These are phyloP conservation scores for Sepiola atlantica DNA, from an alignment of 2,888 invertebrate genomes.

Conservation along the genomic window DNA sequence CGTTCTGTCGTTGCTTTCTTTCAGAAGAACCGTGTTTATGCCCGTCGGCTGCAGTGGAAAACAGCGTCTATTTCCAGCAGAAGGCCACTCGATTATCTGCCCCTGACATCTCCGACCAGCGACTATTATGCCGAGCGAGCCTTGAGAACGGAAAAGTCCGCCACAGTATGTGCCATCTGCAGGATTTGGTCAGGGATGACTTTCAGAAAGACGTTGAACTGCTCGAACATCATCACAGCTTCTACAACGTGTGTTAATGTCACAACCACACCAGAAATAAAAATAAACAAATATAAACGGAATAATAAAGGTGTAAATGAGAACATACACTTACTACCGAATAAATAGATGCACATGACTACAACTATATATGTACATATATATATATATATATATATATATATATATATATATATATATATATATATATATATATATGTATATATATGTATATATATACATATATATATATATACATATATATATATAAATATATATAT, in stretches of 20 bases:
- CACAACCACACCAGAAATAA: background rate
- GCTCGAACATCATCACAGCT: conserved; percentile 35
- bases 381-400: conserved; percentile 39
- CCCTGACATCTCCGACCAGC: conserved; percentile 42
- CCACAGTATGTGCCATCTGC: conserved; percentile 43
- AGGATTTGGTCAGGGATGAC: conserved; percentile 24
- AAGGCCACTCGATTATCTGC: conserved; percentile 41
- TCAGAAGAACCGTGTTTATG: conserved; percentile 39
- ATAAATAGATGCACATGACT: background rate
- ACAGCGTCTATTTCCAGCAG: conserved; percentile 41
- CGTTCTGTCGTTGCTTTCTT: background rate
- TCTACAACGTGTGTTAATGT: conserved; percentile 34
- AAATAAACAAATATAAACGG: background rate
- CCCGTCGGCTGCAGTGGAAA: conserved; percentile 35
- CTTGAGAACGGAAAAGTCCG: conserved; percentile 42
- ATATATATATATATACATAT: conserved; percentile 34
- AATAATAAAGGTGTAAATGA: background rate
- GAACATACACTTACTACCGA: background rate
- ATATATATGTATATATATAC: background rate
- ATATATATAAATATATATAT: conserved; percentile 37
- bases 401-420: conserved; percentile 36
- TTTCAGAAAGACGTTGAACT: conserved; percentile 41
- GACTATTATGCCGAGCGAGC: conserved; percentile 34
- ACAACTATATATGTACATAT: background rate
- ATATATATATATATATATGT: conserved; percentile 14